phyloP scores from a whole-genome alignment of 2,888 invertebrate species.

The Parnassius mnemosyne region DNA sequence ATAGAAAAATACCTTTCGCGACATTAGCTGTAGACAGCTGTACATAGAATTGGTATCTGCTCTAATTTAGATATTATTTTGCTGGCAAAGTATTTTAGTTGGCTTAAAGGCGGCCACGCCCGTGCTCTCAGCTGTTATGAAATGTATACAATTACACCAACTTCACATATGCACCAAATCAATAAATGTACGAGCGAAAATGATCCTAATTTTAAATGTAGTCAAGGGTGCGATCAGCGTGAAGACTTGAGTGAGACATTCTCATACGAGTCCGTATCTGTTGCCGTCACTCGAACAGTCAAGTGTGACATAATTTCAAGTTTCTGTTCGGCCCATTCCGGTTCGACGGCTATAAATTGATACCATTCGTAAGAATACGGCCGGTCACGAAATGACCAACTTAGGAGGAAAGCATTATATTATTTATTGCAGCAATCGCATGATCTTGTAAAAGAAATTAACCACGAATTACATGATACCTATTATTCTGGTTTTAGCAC shows the following conservation, averaged over 20 bases:
- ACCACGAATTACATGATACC: no score
- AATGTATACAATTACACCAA: constrained; percentile 11
- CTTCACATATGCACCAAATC: background rate
- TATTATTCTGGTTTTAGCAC: no score
- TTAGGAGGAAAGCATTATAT: background rate
- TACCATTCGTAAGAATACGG: constrained; percentile 1
- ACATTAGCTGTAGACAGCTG: background rate
- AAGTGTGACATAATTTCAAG: constrained; percentile 26
- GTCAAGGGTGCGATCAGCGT: constrained; percentile 6
- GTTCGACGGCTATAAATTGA: constrained; percentile 14
- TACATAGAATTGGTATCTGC: constrained; percentile 3
- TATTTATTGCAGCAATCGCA: no score
- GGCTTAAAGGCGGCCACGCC: constrained; percentile 22
- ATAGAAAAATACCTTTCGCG: no score
- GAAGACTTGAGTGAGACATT: constrained; percentile 6
- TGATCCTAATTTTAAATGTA: background rate
- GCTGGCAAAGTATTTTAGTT: constrained; percentile 20
- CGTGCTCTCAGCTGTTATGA: constrained; percentile 19
- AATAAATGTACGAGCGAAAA: constrained; percentile 2
- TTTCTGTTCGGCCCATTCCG: constrained; percentile 13
- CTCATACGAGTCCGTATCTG: constrained; percentile 12
- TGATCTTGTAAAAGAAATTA: background rate
- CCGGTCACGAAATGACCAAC: background rate
- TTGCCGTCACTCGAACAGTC: constrained; percentile 21
- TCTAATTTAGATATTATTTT: constrained; percentile 24